These are phyloP conservation scores for Dermatemys mawii DNA, from an alignment of 2,113 vertebrate genomes.

Conservation along the genomic window DNA sequence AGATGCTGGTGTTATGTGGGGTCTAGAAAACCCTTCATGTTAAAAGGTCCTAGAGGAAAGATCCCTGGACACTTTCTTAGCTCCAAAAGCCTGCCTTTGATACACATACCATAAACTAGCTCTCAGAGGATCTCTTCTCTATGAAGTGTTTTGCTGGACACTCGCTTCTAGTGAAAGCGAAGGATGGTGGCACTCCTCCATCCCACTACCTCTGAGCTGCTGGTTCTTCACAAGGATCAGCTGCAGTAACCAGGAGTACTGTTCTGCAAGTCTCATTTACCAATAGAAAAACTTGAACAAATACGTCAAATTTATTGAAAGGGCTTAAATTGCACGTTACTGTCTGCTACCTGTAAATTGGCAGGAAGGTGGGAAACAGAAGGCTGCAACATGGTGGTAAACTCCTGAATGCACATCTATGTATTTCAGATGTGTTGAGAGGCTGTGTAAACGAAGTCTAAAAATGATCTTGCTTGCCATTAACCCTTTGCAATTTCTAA, in stretches of 20 bases:
- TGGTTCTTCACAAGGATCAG: neutral
- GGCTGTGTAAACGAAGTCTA: neutral
- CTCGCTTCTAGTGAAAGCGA: neutral
- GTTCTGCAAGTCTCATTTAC: neutral
- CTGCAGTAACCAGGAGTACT: neutral
- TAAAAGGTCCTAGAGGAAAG: neutral
- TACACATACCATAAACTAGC: neutral
- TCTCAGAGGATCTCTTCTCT: neutral
- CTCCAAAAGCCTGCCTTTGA: neutral
- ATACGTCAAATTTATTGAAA: neutral
- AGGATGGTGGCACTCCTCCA: neutral
- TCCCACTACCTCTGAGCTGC: neutral
- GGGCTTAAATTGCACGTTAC: neutral
- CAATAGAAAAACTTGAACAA: neutral
- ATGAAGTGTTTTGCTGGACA: neutral
- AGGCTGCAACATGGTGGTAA: neutral
- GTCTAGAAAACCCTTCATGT: neutral
- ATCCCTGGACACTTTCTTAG: neutral
- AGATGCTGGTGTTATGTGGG: neutral
- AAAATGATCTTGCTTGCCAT: neutral
- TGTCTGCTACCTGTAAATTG: neutral
- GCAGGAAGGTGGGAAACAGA: neutral
- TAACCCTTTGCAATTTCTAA: neutral
- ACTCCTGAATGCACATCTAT: neutral
- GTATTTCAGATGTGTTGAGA: neutral